A percentile compares a stretch with the other conserved stretches of the same genome.
Conservation (phyloP, 2,113 vertebrate species). For the Anser cygnoides region DNA sequence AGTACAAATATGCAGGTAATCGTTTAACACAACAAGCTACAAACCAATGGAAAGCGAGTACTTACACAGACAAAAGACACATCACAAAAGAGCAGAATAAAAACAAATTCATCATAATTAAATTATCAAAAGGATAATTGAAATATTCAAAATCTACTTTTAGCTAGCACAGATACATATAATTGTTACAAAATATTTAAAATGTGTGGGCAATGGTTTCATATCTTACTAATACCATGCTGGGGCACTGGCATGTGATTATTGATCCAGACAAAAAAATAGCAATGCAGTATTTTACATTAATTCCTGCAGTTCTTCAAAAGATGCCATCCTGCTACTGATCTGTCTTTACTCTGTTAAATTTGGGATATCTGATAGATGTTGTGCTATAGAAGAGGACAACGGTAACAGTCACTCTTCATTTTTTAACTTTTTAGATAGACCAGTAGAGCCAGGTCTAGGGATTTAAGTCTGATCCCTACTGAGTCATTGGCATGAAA, state of each 20-base stretch:
- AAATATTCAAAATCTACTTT: not conserved
- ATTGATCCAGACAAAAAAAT: not conserved
- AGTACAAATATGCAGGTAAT: not conserved
- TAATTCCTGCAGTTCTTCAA: not conserved
- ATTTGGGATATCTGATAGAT: not conserved
- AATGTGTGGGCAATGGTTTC: not conserved
- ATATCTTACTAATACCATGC: not conserved
- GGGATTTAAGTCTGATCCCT: not conserved
- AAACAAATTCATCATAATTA: not conserved
- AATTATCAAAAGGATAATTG: not conserved
- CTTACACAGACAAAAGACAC: not conserved
- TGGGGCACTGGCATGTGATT: not conserved
- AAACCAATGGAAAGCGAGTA: not conserved
- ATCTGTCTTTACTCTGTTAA: not conserved
- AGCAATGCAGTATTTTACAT: not conserved
- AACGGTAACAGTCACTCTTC: not conserved
- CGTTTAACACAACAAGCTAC: not conserved
- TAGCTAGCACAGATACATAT: not conserved
- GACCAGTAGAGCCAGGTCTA: not conserved
- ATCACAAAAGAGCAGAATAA: not conserved
- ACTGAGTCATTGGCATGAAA: not conserved
- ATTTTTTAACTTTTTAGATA: not conserved
- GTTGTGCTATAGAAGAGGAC: not conserved
- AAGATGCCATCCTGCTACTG: not conserved
- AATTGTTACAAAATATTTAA: not conserved